These are phyloP conservation scores for Hydrotaea cyrtoneurina DNA, from an alignment of 2,888 invertebrate species.

Conservation along the genomic window DNA sequence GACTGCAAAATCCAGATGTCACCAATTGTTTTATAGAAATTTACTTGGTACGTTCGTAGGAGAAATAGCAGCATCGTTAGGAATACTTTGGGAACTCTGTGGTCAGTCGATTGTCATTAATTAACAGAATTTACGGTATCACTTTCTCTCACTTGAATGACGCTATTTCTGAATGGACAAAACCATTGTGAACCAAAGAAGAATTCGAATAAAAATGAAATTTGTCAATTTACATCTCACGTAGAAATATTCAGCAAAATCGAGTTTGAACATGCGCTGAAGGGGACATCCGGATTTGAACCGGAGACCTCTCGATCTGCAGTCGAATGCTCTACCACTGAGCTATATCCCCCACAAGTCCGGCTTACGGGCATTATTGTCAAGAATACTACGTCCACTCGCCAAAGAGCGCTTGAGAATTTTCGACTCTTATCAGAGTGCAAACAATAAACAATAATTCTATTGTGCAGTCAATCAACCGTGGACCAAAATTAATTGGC, in stretches of 20 bases:
- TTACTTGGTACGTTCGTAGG: no score
- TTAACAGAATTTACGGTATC: no score
- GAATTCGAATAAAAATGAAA: background rate
- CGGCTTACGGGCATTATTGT: background rate
- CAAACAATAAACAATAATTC: background rate
- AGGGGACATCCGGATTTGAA: slow-evolving; percentile 74
- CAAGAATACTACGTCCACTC: no score
- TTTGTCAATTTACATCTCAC: no score
- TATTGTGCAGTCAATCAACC: background rate
- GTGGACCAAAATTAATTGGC: background rate
- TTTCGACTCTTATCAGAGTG: background rate
- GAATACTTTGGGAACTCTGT: no score
- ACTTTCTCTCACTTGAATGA: no score
- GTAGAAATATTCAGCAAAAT: no score
- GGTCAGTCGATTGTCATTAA: no score
- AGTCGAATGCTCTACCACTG: slow-evolving; percentile 79
- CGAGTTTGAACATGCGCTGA: background rate
- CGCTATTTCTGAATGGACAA: background rate
- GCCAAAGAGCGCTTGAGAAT: background rate
- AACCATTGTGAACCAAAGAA: background rate
- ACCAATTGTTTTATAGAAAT: no score
- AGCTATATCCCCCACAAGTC: slow-evolving; percentile 75
- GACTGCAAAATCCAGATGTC: no score
- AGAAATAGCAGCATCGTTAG: no score
- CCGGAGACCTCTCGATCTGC: slow-evolving; percentile 78